Percentiles rank a stretch among this genome's conserved stretches.
Conservation (phyloP, 2,888 invertebrate genomes). For the Conops quadrifasciatus region DNA sequence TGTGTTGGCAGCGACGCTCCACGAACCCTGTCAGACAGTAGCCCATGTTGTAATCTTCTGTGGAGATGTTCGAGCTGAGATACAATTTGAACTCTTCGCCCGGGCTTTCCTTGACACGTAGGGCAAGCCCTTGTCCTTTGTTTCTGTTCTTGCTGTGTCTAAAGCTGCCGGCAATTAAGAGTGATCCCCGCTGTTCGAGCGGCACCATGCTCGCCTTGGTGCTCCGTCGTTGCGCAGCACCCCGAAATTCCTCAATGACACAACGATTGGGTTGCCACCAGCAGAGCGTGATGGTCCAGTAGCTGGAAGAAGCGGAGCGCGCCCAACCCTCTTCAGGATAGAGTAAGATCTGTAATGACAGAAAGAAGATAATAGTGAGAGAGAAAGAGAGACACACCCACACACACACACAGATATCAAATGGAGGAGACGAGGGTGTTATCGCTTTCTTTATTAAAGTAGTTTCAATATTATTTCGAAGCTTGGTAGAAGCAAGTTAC, state of each 20-base stretch:
- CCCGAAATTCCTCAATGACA: slow-evolving; percentile 85
- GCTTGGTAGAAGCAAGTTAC: too few relatives aligned
- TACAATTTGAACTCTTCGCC: slow-evolving; percentile 78
- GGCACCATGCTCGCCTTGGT: slow-evolving; percentile 83
- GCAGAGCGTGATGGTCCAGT: slow-evolving; percentile 86
- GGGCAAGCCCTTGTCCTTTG: slow-evolving; percentile 41
- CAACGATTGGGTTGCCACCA: slow-evolving; percentile 88
- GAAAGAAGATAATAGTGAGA: background rate
- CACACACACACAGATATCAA: too few relatives aligned
- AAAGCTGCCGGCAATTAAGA: slow-evolving; percentile 78
- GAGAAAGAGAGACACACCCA: background rate
- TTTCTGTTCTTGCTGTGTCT: slow-evolving; percentile 42
- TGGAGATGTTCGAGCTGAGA: slow-evolving; percentile 84
- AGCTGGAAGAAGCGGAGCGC: slow-evolving; percentile 83
- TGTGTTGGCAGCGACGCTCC: slow-evolving; percentile 80
- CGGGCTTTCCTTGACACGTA: slow-evolving; percentile 29
- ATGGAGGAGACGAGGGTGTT: too few relatives aligned
- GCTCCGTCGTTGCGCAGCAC: slow-evolving; percentile 67
- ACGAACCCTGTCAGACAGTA: slow-evolving; percentile 88
- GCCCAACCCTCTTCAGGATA: slow-evolving; percentile 92
- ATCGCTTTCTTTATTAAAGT: too few relatives aligned
- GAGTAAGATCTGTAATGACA: slow-evolving; percentile 73
- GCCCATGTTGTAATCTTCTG: slow-evolving; percentile 88
- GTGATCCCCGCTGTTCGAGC: slow-evolving; percentile 76
- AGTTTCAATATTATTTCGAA: too few relatives aligned